These are phyloP conservation scores for Hyla sarda DNA, from an alignment of 2,113 vertebrate species.

Conservation along the genomic window DNA sequence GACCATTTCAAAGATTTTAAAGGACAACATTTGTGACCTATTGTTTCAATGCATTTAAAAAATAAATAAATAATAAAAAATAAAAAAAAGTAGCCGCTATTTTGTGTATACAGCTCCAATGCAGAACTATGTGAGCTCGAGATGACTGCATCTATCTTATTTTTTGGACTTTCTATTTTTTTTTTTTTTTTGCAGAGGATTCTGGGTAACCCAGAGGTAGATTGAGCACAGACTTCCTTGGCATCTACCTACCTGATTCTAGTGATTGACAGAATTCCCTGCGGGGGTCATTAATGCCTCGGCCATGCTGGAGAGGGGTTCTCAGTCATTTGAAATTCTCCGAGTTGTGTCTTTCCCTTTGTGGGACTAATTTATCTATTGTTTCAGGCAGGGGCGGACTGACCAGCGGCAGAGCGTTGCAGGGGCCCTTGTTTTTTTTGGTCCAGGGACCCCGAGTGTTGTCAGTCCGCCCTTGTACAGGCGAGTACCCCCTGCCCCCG, in stretches of 20 bases:
- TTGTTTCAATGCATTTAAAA: too few relatives aligned
- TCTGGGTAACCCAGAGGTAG: neutral
- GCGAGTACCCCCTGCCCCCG: neutral
- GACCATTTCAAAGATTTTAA: too few relatives aligned
- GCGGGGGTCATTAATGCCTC: conserved; percentile 11
- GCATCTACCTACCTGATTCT: neutral
- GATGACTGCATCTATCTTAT: too few relatives aligned
- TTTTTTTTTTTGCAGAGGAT: neutral
- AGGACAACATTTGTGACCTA: too few relatives aligned
- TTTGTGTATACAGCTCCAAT: neutral
- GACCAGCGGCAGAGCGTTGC: too few relatives aligned
- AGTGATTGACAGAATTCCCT: conserved; percentile 2
- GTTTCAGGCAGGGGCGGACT: too few relatives aligned
- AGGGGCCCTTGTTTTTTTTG: too few relatives aligned
- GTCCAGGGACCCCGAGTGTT: too few relatives aligned
- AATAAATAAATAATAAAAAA: too few relatives aligned
- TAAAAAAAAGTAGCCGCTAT: too few relatives aligned
- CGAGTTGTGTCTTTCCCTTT: conserved; percentile 14
- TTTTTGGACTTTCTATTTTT: neutral
- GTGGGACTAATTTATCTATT: neutral
- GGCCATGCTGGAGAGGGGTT: neutral
- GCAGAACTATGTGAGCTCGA: neutral
- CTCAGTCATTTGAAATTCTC: conserved; percentile 15
- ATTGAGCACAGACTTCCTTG: neutral
- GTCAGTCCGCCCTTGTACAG: too few relatives aligned